Conservation (phyloP, 2,113 vertebrate genomes). For the Python bivittatus region DNA sequence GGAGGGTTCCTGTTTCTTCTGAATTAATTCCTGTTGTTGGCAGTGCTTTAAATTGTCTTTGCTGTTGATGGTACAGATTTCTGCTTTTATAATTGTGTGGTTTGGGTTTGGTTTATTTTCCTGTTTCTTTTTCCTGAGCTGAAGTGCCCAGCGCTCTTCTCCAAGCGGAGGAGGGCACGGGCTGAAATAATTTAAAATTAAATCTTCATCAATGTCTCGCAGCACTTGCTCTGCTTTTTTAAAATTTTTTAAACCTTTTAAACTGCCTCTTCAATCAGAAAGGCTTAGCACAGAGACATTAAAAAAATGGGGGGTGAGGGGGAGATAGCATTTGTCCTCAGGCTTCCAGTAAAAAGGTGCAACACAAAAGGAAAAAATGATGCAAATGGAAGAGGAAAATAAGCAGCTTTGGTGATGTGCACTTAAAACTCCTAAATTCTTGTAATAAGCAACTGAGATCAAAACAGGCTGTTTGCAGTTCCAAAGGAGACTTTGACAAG, state of each 20-base stretch:
- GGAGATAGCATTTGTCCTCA: not conserved
- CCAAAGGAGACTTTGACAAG: not conserved
- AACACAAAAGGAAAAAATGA: not conserved
- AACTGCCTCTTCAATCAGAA: too few relatives aligned
- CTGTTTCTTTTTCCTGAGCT: not conserved
- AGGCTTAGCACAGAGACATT: not conserved
- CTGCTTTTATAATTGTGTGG: too few relatives aligned
- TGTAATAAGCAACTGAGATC: not conserved
- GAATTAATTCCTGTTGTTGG: not conserved
- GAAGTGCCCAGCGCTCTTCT: not conserved
- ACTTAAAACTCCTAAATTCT: not conserved
- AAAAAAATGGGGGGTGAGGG: not conserved
- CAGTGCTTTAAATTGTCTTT: not conserved
- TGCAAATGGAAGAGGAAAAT: not conserved
- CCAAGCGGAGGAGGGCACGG: not conserved
- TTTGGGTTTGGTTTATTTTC: not conserved
- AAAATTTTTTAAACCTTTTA: not conserved
- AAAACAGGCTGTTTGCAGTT: not conserved
- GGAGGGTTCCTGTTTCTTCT: not conserved
- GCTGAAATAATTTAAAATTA: not conserved
- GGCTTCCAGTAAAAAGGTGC: not conserved
- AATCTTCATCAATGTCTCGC: not conserved
- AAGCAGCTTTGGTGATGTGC: not conserved
- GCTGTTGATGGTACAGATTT: not conserved
- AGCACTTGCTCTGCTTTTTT: not conserved